A percentile compares a stretch with the other conserved stretches of the same genome.
Evolutionary conservation across 2,113 vertebrate genomes (phyloP).

Genomic region (Silurus meridionalis): DNA sequence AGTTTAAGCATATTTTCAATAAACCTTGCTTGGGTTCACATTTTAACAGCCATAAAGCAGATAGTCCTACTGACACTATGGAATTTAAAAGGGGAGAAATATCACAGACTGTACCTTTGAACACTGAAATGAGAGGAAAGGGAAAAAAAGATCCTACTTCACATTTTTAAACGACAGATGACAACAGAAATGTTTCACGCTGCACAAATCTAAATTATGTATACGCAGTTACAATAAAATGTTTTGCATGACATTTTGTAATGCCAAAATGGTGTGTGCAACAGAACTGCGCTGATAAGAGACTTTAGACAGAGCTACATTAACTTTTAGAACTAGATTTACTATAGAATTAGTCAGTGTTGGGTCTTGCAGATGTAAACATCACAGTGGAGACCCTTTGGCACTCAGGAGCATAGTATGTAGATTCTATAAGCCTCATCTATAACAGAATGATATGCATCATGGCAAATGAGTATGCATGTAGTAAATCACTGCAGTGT

Average conservation of each 20-base stretch:
- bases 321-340: not conserved
- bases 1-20: constrained; percentile 7
- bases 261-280: not conserved
- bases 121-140: constrained; percentile 7
- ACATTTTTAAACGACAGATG: constrained; percentile 18
- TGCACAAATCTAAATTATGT: constrained; percentile 10
- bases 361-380: constrained; percentile 23
- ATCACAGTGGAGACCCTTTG: constrained; percentile 44
- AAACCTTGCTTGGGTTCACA: not conserved
- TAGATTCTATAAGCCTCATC: constrained; percentile 21
- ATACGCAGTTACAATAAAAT: constrained; percentile 28
- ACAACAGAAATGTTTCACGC: constrained; percentile 10
- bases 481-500: constrained; percentile 12
- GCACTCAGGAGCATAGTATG: constrained; percentile 43
- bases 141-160: not conserved
- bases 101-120: constrained; percentile 27
- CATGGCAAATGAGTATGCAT: constrained; percentile 16
- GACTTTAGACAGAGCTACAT: constrained; percentile 4
- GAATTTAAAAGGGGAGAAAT: not conserved
- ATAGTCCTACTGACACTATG: not conserved
- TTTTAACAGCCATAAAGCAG: not conserved
- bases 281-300: constrained; percentile 5
- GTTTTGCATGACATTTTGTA: constrained; percentile 17
- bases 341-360: not conserved
- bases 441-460: constrained; percentile 39